Percentiles rank a stretch among this genome's conserved stretches.
Conservation (phyloP, 2,113 vertebrate species). For the Microtus oregoni region DNA sequence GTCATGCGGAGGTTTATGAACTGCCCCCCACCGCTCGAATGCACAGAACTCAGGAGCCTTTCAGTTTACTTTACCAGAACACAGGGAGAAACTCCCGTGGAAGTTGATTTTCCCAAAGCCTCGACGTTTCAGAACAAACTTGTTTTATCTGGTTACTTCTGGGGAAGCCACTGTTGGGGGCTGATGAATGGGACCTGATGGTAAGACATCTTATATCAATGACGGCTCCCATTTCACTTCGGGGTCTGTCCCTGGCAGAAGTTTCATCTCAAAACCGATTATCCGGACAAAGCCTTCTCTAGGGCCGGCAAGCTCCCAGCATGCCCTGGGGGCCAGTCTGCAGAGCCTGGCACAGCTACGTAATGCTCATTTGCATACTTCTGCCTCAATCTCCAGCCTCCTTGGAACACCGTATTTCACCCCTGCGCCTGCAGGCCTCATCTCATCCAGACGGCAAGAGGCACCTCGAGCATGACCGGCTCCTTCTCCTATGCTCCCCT, state of each 20-base stretch:
- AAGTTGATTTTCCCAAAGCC: constrained; percentile 56
- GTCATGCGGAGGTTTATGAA: neutral
- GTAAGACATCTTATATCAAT: neutral
- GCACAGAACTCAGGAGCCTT: constrained; percentile 18
- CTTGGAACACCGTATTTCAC: no score
- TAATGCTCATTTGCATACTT: neutral
- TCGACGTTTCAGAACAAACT: constrained; percentile 42
- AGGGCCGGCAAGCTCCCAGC: neutral
- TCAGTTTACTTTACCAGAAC: neutral
- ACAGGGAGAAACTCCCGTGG: constrained; percentile 21
- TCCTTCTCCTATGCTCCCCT: neutral
- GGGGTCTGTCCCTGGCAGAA: neutral
- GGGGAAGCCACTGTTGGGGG: neutral
- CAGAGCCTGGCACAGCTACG: neutral
- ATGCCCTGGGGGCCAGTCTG: neutral
- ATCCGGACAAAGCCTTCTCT: neutral
- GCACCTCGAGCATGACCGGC: neutral
- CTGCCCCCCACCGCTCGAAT: neutral
- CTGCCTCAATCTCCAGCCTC: neutral
- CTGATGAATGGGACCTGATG: neutral
- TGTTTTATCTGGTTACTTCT: constrained; percentile 41
- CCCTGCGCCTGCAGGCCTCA: neutral
- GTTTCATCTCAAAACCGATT: neutral
- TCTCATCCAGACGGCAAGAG: neutral
- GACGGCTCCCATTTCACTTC: neutral